Conservation (phyloP, 2,888 invertebrate species). For the Biston stratarius region DNA sequence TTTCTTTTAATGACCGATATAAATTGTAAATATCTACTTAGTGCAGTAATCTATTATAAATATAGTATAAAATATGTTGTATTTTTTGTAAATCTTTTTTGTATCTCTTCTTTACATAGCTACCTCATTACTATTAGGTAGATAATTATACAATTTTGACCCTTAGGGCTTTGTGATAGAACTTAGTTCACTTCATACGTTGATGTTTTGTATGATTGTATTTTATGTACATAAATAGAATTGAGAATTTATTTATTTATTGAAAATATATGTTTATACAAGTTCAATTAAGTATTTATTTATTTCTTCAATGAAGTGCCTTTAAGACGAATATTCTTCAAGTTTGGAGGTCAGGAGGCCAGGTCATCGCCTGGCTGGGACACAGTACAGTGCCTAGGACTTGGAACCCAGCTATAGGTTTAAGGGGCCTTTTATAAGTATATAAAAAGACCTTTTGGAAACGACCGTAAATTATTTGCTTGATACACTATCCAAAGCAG, state of each 20-base stretch:
- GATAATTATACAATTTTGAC: slow-evolving; percentile 27
- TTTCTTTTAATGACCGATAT: background rate
- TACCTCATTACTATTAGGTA: slow-evolving; percentile 42
- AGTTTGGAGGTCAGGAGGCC: too few relatives aligned
- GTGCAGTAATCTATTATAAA: slow-evolving; percentile 15
- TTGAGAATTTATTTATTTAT: slow-evolving; percentile 14
- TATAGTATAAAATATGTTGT: slow-evolving; percentile 54
- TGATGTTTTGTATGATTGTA: slow-evolving; percentile 27
- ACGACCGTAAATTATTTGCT: too few relatives aligned
- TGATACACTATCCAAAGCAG: too few relatives aligned
- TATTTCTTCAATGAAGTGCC: background rate
- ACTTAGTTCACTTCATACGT: slow-evolving; percentile 24
- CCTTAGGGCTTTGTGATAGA: slow-evolving; percentile 30
- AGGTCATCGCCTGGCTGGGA: too few relatives aligned
- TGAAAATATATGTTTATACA: slow-evolving; percentile 41
- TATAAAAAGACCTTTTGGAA: too few relatives aligned
- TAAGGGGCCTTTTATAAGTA: too few relatives aligned
- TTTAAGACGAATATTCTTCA: background rate
- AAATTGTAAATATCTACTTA: slow-evolving; percentile 15
- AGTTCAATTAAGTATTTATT: slow-evolving; percentile 11
- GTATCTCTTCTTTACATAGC: slow-evolving; percentile 40
- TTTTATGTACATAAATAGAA: slow-evolving; percentile 32
- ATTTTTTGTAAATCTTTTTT: slow-evolving; percentile 55
- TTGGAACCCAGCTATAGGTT: too few relatives aligned
- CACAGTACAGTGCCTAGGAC: too few relatives aligned